phyloP scores from a whole-genome alignment of 2,888 invertebrate species.

The Sminthurides aquaticus region DNA sequence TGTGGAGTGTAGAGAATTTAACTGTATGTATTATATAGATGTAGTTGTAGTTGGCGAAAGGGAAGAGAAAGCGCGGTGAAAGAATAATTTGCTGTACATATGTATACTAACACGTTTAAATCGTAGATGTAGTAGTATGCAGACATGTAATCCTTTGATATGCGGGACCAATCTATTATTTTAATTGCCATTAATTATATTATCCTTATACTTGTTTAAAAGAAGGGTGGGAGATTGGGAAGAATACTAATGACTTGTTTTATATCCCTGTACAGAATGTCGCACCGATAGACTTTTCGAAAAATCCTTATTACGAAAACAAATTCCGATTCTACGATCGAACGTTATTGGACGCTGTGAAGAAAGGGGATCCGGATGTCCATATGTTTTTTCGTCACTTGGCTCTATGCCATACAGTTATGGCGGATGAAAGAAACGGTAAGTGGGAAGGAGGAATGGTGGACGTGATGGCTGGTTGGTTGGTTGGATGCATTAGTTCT shows the following conservation, averaged over 20 bases:
- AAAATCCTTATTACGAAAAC: conserved; percentile 82
- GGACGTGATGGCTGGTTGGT: no score
- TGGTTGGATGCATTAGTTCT: no score
- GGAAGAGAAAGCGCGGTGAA: neutral
- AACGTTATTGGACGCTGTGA: conserved; percentile 73
- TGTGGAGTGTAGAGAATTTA: no score
- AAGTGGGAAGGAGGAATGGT: conserved; percentile 27
- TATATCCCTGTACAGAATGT: conserved; percentile 55
- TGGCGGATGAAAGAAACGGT: conserved; percentile 86
- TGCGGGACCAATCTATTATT: no score
- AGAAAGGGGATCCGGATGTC: conserved; percentile 63
- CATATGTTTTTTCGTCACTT: conserved; percentile 85
- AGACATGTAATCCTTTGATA: no score
- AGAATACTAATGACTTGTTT: neutral
- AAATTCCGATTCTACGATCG: conserved; percentile 91
- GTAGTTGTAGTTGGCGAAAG: no score
- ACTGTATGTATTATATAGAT: no score
- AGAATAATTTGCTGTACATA: no score
- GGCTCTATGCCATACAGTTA: conserved; percentile 96
- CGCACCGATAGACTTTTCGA: conserved; percentile 84
- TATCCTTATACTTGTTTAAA: no score
- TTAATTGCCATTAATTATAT: no score
- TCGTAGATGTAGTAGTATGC: no score
- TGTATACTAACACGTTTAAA: no score
- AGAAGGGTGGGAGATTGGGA: neutral